Evolutionary conservation across 2,113 vertebrate species (phyloP), one percentile per base, ranked within the genome.

Genomic region (Calonectris borealis): DNA sequence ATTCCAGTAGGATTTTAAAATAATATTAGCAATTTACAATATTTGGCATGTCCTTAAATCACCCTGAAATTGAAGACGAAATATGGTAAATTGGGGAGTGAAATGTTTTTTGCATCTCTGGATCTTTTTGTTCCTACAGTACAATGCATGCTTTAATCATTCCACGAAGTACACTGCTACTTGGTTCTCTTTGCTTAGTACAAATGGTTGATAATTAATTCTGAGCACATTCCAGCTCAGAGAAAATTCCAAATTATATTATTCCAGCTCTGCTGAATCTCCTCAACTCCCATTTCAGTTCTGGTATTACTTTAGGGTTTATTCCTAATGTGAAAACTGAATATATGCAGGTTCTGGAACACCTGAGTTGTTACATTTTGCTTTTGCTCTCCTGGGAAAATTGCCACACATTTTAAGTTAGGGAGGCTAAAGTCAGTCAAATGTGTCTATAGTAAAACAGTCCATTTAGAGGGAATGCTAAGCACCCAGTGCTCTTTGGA

Each of bases 201-300:
- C 52, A 84, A 95, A 84, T 84, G 51, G 11, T 61, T 91, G 70
- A 57, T 83, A 82, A 94, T 91, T 87, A 85, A 91, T 88, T 90
- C 93, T 88, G 64, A 90, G 68, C 2, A 1, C 62, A 80, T 85
- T 85, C 75, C 71, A 65, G 32, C 70, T 80, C 54, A 72, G 49
- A 80, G 52, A 88, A 83, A 76, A 86, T 70, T 65, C 49, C 62
- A 66, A 83, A 77, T 88, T 69, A 15, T 32, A 38, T 88, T 92
- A 85, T 36, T 83, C 14, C 42, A 83, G 36, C 42, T 86, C 66
- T 90, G 13, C 25, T 72, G 25, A 58, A 80, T 83, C 58, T 83
- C 34, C 8, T 91, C 49, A 61, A 80, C 36, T 85, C n/a, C 54
- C 26, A 20, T 44, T 83, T 93, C 49, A 57, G 61, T 90, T 80